These are phyloP conservation scores for Reticulitermes lucifugus DNA, from an alignment of 2,888 invertebrate genomes.

Conservation along the genomic window DNA sequence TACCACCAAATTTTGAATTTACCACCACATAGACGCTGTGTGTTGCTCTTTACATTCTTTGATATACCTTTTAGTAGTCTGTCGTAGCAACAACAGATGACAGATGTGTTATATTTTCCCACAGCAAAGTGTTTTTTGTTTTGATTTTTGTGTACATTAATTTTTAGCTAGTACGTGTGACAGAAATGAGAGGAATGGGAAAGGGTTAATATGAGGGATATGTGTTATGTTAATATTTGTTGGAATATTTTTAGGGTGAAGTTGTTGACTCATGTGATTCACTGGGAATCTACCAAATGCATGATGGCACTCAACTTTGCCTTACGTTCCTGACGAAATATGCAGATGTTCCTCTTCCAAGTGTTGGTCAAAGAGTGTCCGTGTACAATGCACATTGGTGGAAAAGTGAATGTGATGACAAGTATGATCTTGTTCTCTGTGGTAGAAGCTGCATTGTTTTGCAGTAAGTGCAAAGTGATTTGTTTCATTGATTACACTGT, in stretches of 20 bases:
- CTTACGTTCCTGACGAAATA: background rate
- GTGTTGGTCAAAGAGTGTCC: background rate
- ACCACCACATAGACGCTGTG: no score
- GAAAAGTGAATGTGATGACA: background rate
- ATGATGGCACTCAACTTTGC: background rate
- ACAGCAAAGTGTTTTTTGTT: no score
- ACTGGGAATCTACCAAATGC: background rate
- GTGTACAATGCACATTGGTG: slow-evolving; percentile 9
- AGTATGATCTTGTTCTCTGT: background rate
- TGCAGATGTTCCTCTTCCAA: background rate
- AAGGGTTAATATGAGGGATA: background rate
- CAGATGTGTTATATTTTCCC: no score
- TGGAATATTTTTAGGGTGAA: background rate
- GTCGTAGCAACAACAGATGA: no score
- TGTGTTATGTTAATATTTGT: background rate
- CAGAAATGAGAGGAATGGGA: no score
- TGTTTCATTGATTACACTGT: no score
- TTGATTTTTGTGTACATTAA: no score
- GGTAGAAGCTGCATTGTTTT: slow-evolving; percentile 14
- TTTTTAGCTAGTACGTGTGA: background rate
- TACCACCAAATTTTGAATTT: no score
- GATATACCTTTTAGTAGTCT: no score
- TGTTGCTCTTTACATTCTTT: no score
- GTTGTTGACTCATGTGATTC: background rate
- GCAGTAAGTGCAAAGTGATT: background rate